Evolutionary conservation across 2,797 vertebrate species (phyloP).

Genomic region (Urosaurus nigricauda): DNA sequence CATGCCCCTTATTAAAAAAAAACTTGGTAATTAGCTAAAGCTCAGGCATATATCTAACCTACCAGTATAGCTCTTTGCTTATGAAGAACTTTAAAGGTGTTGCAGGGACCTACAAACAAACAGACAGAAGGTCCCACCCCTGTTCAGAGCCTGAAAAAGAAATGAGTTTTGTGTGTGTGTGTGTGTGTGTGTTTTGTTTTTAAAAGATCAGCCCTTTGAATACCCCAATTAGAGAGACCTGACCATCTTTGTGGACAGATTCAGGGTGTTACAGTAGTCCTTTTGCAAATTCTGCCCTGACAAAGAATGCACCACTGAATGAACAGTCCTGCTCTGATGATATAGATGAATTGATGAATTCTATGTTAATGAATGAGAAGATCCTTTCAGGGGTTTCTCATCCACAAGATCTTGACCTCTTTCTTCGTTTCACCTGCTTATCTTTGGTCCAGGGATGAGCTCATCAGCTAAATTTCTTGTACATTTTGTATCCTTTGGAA

Average conservation of each 20-base stretch:
- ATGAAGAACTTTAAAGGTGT: not conserved
- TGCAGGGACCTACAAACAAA: not conserved
- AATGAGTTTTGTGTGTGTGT: too few species aligned
- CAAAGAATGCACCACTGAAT: not conserved
- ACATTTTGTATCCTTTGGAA: not conserved
- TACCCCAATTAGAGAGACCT: too few species aligned
- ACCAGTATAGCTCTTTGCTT: not conserved
- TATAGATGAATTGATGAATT: not conserved
- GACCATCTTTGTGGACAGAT: too few species aligned
- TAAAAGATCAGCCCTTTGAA: too few species aligned
- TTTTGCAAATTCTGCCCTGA: not conserved
- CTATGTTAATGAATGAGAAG: not conserved
- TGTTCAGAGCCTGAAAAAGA: too few species aligned
- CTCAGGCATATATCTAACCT: not conserved
- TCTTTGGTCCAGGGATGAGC: not conserved
- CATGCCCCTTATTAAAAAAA: not conserved
- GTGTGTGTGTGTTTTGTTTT: too few species aligned
- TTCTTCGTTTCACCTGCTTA: not conserved
- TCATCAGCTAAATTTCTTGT: not conserved
- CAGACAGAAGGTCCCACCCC: not conserved
- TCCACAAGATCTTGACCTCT: not conserved
- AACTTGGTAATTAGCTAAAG: not conserved
- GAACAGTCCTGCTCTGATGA: not conserved
- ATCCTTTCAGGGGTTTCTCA: not conserved
- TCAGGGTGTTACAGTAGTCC: not conserved